Conservation (phyloP, 2,113 vertebrate species). For the Sprattus sprattus region DNA sequence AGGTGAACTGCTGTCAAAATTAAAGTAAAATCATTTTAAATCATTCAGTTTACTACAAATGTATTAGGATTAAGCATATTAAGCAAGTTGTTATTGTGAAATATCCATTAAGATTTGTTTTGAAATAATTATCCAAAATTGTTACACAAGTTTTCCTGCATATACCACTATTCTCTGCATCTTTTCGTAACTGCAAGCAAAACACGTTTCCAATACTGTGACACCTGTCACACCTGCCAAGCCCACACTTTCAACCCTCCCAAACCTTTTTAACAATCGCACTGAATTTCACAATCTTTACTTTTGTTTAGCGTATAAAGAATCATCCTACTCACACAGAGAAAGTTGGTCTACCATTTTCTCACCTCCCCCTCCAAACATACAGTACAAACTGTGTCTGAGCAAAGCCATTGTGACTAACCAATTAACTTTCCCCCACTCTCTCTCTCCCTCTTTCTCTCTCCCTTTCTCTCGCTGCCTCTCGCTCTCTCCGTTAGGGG, state of each 20-base stretch:
- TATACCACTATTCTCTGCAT: not conserved
- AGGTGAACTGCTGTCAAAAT: not conserved
- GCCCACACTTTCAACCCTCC: not conserved
- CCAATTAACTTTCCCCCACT: conserved; percentile 76
- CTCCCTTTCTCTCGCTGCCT: not conserved
- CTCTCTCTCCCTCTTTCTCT: conserved; percentile 10
- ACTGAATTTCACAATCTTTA: not conserved
- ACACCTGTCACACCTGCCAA: not conserved
- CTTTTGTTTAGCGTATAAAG: not conserved
- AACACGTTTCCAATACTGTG: not conserved
- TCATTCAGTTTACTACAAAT: not conserved
- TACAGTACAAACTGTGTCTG: conserved; percentile 47
- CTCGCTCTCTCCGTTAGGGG: conserved; percentile 26
- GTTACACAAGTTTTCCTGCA: not conserved
- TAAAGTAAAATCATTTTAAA: not conserved
- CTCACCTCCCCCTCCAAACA: not conserved
- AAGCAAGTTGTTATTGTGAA: not conserved
- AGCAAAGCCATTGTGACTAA: conserved; percentile 68
- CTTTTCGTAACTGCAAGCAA: not conserved
- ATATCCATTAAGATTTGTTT: not conserved
- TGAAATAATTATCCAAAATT: too few relatives aligned
- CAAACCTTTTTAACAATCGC: not conserved
- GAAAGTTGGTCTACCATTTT: conserved; percentile 51
- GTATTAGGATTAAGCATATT: not conserved
- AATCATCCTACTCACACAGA: conserved; percentile 26